Base-by-base conservation (phyloP, 2,888 invertebrate species). In the Clusia tigrina region DNA sequence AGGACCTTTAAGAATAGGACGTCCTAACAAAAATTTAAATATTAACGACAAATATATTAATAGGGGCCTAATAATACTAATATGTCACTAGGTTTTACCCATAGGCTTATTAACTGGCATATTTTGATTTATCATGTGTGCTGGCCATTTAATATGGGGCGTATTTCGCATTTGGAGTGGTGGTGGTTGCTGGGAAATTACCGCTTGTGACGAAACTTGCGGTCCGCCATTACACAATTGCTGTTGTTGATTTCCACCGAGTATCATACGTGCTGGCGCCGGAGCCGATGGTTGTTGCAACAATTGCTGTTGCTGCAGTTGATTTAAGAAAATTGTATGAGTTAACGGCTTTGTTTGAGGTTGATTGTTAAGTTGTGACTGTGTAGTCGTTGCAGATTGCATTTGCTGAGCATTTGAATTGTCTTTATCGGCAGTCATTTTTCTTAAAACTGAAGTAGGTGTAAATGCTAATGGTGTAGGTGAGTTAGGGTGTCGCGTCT, bases 401-500 rank as follows among this genome's bases (percentile, higher is more conserved):
- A n/a, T n/a, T 51, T 48, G 70, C 53, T 26, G 67, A 26, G 66
- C 52, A 51, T 63, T 54, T 17, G 63, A 54, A 22, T 87, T 87
- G 71, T 94, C 93, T 80, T 94, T 94, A 74, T 94, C 94, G 1
- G 94, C 94, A 5, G 95, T 95, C 95, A 96, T 95, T 85, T 96
- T 96, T 67, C 95, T 89, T 78, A 96, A 87, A 66, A 96, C 96
- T 66, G 96, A 94, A 26, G 96, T 96, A 64, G 96, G 96, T 0
- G 95, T 96, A 85, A 96, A 96, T 22, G 94, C 91, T 72, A 93
- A 87, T 15, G 92, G 92, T 25, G 89, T 89, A 12, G 89, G 89
- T 18, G 89, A 89, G 68, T 80, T 79, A 24, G 72, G 73, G 60
- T 78, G 81, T 9, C 74, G 71, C n/a, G 72, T 24, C 12, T 65